A percentile compares a stretch with the other conserved stretches of the same genome.
Conservation (phyloP, 1,140 invertebrate genomes). For the Drosophila sturtevanti region DNA sequence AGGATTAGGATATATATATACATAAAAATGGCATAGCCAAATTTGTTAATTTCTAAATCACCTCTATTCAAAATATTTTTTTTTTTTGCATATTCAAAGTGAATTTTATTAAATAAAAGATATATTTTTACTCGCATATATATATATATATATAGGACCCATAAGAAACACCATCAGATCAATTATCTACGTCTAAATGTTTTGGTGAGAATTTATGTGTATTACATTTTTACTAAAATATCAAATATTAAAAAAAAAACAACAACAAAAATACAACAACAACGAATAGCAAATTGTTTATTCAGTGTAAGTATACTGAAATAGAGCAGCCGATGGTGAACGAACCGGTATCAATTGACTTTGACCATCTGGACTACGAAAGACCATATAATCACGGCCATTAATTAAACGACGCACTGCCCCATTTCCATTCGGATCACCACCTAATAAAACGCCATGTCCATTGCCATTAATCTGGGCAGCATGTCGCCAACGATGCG, state of each 20-base stretch:
- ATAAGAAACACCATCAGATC: neutral
- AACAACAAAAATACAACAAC: neutral
- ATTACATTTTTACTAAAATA: neutral
- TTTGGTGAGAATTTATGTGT: constrained; percentile 13
- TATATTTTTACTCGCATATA: too few species aligned
- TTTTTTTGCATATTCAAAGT: neutral
- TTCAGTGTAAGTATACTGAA: constrained; percentile 84
- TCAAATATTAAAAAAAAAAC: neutral
- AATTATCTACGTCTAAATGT: constrained; percentile 24
- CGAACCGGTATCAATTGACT: constrained; percentile 87
- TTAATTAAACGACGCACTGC: constrained; percentile 86
- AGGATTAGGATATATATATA: neutral
- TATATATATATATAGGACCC: neutral
- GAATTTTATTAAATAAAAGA: constrained; percentile 20
- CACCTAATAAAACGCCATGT: constrained; percentile 45
- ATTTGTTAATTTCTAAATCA: too few species aligned
- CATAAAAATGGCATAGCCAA: neutral
- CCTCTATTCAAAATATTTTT: too few species aligned
- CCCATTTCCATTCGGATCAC: constrained; percentile 10
- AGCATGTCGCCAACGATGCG: constrained; percentile 82
- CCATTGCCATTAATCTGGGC: constrained; percentile 3
- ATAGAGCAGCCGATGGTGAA: constrained; percentile 88
- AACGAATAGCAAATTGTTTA: constrained; percentile 41
- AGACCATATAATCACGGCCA: constrained; percentile 89
- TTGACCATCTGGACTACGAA: constrained; percentile 85